Evolutionary conservation across 2,113 vertebrate species (phyloP), one percentile per base, ranked within the genome.

Genomic region (Dermatemys mawii): DNA sequence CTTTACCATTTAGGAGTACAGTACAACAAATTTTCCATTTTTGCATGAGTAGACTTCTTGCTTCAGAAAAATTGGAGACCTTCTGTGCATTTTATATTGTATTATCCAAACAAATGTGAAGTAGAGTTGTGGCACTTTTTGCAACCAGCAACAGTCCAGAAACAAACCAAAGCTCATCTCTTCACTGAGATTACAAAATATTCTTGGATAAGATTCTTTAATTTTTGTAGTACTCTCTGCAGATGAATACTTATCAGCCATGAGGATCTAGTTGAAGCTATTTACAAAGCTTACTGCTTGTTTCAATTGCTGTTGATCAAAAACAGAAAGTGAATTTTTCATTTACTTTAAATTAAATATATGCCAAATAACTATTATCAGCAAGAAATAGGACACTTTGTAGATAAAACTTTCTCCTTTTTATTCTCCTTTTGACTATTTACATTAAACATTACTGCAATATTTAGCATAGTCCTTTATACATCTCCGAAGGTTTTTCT

Each of bases 41-140:
- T 90, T 79, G 5, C 24, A 26, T 83, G 75, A 90, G 57, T 19
- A 96, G 75, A 84, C 63, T 94, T 94, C 54, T 88, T 86, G 35
- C 35, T 84, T 91, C 46, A 90, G 84, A 95, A 89, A 6, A 53
- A 75, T 48, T 54, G 53, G 90, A 75, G 95, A 44, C 2, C 88
- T 76, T 14, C 0, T 3, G 44, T 88, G 50, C 57, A 11, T 93
- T 94, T 92, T 83, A 84, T 95, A 86, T 94, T 97, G 95, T 95
- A 92, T 90, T 92, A 93, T 38, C 78, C 60, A 96, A 93, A 93
- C 60, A 97, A 92, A 93, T 27, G 75, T 80, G 44, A 97, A 93
- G 63, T 84, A 95, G 73, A 86, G 5, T 80, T 87, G 41, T 88
- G 70, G 41, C 29, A 90, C 19, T 29, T 87, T 83, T 90, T 84